Conservation (phyloP, 2,888 invertebrate genomes). For the Aelia acuminata region DNA sequence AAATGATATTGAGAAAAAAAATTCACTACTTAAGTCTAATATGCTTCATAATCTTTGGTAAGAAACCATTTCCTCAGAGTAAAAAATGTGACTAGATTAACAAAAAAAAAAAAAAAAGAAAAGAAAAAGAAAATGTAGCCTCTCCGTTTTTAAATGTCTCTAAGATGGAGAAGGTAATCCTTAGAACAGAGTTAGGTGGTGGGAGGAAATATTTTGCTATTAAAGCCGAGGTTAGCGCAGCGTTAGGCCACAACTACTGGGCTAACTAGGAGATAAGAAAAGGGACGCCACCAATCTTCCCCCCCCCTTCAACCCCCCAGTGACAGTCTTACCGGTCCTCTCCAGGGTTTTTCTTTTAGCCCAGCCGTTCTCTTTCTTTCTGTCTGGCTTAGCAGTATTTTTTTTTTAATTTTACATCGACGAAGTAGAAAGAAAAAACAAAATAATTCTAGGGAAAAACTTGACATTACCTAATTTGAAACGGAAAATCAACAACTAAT, state of each 20-base stretch:
- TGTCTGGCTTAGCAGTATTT: not conserved
- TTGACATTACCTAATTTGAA: too few relatives aligned
- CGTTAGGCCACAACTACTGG: not conserved
- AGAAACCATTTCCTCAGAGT: not conserved
- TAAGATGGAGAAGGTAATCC: slow-evolving; percentile 6
- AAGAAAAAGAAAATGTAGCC: not conserved
- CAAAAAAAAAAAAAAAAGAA: not conserved
- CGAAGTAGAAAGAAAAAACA: not conserved
- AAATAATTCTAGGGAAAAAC: not conserved
- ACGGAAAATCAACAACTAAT: too few relatives aligned
- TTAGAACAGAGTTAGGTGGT: not conserved
- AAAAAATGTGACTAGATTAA: not conserved
- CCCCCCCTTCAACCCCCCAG: too few relatives aligned
- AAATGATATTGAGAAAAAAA: too few relatives aligned
- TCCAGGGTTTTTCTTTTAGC: not conserved
- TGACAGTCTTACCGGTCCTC: not conserved
- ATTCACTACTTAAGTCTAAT: not conserved
- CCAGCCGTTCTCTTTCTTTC: not conserved
- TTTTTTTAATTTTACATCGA: not conserved
- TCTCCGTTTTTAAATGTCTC: not conserved
- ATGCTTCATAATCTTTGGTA: not conserved
- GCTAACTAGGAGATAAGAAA: slow-evolving; percentile 36
- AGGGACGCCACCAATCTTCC: slow-evolving; percentile 3
- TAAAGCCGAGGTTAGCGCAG: not conserved
- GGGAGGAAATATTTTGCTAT: not conserved